These are phyloP conservation scores for Brachionichthys hirsutus DNA, from an alignment of 2,113 vertebrate genomes.

Conservation along the genomic window DNA sequence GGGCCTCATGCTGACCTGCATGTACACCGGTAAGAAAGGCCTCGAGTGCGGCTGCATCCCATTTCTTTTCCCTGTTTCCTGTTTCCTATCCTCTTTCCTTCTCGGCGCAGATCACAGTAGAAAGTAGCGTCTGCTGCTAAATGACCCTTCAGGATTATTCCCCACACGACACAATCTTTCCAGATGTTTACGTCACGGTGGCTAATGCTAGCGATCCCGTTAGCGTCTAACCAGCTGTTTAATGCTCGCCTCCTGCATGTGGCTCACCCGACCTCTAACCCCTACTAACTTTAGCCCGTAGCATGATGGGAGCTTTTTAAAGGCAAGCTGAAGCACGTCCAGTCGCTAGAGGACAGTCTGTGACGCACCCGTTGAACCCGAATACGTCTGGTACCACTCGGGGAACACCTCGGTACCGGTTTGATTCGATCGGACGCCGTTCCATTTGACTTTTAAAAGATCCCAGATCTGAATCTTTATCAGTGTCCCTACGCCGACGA, in stretches of 20 bases:
- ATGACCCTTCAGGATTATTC: no score
- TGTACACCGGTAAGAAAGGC: slow-evolving; percentile 91
- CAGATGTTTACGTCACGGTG: no score
- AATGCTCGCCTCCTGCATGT: slow-evolving; percentile 50
- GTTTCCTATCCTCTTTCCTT: no score
- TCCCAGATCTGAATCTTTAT: slow-evolving; percentile 48
- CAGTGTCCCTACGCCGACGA: slow-evolving; percentile 18
- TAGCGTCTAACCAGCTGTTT: neutral
- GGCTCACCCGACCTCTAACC: slow-evolving; percentile 65
- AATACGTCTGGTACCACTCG: slow-evolving; percentile 27
- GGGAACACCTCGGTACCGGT: no score
- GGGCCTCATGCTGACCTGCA: slow-evolving; percentile 98
- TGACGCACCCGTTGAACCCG: neutral
- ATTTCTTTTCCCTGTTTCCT: no score
- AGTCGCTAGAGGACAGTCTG: slow-evolving; percentile 12
- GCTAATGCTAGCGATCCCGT: no score
- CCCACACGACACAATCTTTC: no score
- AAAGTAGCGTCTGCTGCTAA: no score
- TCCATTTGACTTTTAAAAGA: slow-evolving; percentile 23
- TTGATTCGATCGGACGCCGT: slow-evolving; percentile 10
- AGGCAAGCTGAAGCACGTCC: slow-evolving; percentile 23
- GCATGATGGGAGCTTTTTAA: slow-evolving; percentile 2
- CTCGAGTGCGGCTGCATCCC: no score
- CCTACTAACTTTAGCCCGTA: slow-evolving; percentile 46
- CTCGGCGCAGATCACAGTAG: no score